phyloP scores from a whole-genome alignment of 2,797 vertebrate genomes.

The Paguma larvata region DNA sequence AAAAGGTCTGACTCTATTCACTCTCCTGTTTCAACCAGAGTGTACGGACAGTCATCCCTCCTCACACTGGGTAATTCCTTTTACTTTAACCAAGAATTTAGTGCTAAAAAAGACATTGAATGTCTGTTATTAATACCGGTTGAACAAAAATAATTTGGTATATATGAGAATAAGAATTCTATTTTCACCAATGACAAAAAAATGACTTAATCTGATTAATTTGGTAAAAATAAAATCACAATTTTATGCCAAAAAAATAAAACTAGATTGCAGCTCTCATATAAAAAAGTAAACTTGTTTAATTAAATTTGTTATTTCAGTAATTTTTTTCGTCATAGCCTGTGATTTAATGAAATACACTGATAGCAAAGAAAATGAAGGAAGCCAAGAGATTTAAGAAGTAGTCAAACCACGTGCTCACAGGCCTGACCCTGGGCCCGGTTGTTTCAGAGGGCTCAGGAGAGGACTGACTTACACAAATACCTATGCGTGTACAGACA shows the following conservation, averaged over 20 bases:
- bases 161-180: not conserved
- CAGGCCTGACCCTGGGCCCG: rapidly evolving
- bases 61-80: not conserved
- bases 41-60: not conserved
- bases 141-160: not conserved
- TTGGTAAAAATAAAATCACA: not conserved
- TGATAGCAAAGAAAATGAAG: not conserved
- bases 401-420: not conserved
- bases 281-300: not conserved
- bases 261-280: not conserved
- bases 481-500: rapidly evolving
- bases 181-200: not conserved
- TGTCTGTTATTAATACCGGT: not conserved
- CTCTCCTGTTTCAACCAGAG: not conserved
- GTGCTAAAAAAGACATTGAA: not conserved
- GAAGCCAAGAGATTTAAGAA: not conserved
- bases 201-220: not conserved
- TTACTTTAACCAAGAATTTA: not conserved
- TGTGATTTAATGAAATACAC: not conserved
- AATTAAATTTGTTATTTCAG: not conserved
- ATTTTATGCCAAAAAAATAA: not conserved
- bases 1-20: not conserved
- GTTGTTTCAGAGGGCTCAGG: not conserved
- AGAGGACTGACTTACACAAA: rapidly evolving
- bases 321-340: not conserved